Percentiles rank a stretch among this genome's conserved stretches.
These are phyloP conservation scores for Lagodon rhomboides DNA, from an alignment of 2,797 vertebrate species.

Conservation along the genomic window DNA sequence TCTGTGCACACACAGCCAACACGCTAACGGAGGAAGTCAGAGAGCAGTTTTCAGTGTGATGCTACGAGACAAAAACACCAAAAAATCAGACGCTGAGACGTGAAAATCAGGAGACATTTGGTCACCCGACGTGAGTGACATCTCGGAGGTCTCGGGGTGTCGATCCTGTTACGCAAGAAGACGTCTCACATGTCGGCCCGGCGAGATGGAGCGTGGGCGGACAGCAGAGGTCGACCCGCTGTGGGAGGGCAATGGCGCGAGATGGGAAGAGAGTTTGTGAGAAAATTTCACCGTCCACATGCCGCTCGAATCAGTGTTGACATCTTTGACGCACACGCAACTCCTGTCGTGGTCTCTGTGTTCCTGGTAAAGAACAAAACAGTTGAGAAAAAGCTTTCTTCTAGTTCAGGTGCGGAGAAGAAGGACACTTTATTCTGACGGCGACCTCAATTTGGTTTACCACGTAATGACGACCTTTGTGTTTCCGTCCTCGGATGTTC, in stretches of 20 bases:
- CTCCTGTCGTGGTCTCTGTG: background rate
- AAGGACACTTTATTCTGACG: too few species aligned
- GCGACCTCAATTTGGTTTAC: background rate
- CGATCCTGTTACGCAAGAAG: background rate
- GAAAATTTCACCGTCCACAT: background rate
- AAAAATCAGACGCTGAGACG: background rate
- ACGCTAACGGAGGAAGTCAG: background rate
- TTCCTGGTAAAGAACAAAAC: background rate
- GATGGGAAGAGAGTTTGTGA: background rate
- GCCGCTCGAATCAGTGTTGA: background rate
- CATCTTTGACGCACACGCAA: background rate
- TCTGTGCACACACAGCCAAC: background rate
- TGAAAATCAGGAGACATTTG: slow-evolving; percentile 3
- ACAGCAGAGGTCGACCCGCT: slow-evolving; percentile 10
- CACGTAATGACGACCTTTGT: background rate
- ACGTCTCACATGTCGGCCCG: slow-evolving; percentile 14
- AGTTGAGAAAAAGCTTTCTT: too few species aligned
- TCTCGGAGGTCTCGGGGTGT: slow-evolving; percentile 9
- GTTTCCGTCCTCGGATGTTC: background rate
- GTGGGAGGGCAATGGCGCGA: background rate
- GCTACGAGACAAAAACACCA: background rate
- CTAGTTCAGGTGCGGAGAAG: too few species aligned
- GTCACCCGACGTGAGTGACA: slow-evolving; percentile 21
- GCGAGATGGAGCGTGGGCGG: slow-evolving; percentile 13
- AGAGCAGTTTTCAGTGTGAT: background rate